phyloP scores from a whole-genome alignment of 2,888 invertebrate genomes.

The Dorcus hopei region DNA sequence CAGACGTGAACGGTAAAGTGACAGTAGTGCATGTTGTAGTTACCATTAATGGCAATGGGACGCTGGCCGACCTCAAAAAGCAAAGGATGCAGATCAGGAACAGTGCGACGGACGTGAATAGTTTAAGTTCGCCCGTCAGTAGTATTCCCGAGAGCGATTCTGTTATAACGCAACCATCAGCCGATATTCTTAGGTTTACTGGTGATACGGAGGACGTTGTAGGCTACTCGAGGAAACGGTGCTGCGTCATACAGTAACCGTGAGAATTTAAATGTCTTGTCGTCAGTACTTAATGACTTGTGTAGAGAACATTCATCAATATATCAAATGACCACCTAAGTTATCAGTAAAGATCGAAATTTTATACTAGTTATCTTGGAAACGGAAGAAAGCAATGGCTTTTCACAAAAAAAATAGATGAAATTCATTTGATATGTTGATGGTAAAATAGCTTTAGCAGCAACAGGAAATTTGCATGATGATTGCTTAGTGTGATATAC shows the following conservation, averaged over 20 bases:
- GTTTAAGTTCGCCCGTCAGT: conserved; percentile 44
- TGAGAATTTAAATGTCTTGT: too few species aligned
- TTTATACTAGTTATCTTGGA: too few species aligned
- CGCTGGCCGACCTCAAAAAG: conserved; percentile 90
- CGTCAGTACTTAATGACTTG: too few species aligned
- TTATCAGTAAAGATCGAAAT: too few species aligned
- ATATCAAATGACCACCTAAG: too few species aligned
- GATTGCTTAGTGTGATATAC: too few species aligned
- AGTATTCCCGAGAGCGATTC: conserved; percentile 51
- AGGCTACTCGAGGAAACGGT: conserved; percentile 69
- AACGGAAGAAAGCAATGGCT: too few species aligned
- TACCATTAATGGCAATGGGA: conserved; percentile 74
- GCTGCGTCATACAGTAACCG: conserved; percentile 71
- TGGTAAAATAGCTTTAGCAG: too few species aligned
- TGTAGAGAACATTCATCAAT: too few species aligned
- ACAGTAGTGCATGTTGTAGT: conserved; percentile 60
- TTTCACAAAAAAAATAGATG: too few species aligned
- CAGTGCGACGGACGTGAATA: conserved; percentile 53
- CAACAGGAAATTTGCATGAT: too few species aligned
- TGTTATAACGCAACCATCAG: conserved; percentile 47
- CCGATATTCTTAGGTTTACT: conserved; percentile 61
- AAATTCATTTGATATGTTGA: too few species aligned
- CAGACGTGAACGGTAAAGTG: conserved; percentile 62
- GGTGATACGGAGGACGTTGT: conserved; percentile 74
- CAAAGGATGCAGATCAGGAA: conserved; percentile 77